Evolutionary conservation across 2,888 invertebrate genomes (phyloP).

Genomic region (Lampropteryx suffumata): DNA sequence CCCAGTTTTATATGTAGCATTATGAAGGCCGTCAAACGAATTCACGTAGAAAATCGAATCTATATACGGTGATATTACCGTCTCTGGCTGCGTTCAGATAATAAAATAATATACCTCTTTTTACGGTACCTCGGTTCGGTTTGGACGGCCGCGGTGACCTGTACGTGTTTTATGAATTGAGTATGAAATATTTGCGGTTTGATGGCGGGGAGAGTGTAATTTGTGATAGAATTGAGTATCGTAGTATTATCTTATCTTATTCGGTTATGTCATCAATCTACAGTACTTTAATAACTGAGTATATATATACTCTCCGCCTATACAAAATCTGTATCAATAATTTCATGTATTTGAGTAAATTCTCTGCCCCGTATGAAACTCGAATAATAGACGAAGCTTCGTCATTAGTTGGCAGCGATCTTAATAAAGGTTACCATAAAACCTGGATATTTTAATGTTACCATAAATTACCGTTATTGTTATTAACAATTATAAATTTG

Average conservation of each 20-base stretch:
- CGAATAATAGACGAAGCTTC: no score
- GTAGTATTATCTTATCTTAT: slow-evolving; percentile 6
- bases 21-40: slow-evolving; percentile 84
- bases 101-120: slow-evolving; percentile 82
- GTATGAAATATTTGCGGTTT: slow-evolving; percentile 12
- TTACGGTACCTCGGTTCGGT: slow-evolving; percentile 60
- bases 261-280: slow-evolving; percentile 6
- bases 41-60: slow-evolving; percentile 85
- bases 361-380: no score
- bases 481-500: no score
- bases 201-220: slow-evolving; percentile 7
- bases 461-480: no score
- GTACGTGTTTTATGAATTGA: slow-evolving; percentile 26
- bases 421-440: no score
- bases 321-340: no score
- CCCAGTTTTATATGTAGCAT: slow-evolving; percentile 84
- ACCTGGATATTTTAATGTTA: no score
- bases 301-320: no score
- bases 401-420: no score
- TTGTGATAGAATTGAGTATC: slow-evolving; percentile 5
- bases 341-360: no score
- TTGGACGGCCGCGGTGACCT: slow-evolving; percentile 44
- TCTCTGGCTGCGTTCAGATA: slow-evolving; percentile 77
- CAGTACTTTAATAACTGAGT: not conserved
- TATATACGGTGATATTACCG: slow-evolving; percentile 82